A percentile compares a stretch with the other conserved stretches of the same genome.
These are phyloP conservation scores for Columba livia DNA, from an alignment of 2,113 vertebrate genomes.

Conservation along the genomic window DNA sequence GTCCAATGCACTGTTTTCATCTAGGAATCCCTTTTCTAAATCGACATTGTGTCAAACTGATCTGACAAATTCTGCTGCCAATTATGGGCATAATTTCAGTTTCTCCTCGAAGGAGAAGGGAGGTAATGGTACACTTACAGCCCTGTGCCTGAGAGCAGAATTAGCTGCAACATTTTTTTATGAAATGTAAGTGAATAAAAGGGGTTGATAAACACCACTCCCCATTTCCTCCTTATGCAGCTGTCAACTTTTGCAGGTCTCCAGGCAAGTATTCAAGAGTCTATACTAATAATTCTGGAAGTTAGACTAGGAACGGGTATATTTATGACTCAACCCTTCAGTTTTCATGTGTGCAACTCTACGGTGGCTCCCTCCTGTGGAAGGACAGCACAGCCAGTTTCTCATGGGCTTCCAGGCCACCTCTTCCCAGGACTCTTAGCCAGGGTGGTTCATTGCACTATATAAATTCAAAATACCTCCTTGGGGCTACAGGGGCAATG, in stretches of 20 bases:
- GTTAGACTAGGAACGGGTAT: neutral
- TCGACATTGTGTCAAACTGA: neutral
- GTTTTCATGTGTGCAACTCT: neutral
- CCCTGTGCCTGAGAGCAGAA: neutral
- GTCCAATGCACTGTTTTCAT: neutral
- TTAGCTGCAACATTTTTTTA: neutral
- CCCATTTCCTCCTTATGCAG: neutral
- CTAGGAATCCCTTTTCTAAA: neutral
- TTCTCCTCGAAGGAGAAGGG: neutral
- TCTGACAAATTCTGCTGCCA: neutral
- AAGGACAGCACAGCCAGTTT: neutral
- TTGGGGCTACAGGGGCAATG: constrained; percentile 16
- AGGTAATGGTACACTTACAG: neutral
- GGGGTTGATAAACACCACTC: neutral
- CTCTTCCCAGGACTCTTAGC: neutral
- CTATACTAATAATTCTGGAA: neutral
- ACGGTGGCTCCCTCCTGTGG: neutral
- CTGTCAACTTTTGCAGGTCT: neutral
- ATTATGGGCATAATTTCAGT: neutral
- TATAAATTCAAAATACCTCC: neutral
- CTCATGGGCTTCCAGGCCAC: neutral
- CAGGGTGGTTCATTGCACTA: neutral
- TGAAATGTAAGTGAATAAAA: neutral
- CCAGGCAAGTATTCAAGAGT: neutral
- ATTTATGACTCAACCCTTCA: neutral